These are phyloP conservation scores for Andricus curvator DNA, from an alignment of 2,888 invertebrate genomes.

Conservation along the genomic window DNA sequence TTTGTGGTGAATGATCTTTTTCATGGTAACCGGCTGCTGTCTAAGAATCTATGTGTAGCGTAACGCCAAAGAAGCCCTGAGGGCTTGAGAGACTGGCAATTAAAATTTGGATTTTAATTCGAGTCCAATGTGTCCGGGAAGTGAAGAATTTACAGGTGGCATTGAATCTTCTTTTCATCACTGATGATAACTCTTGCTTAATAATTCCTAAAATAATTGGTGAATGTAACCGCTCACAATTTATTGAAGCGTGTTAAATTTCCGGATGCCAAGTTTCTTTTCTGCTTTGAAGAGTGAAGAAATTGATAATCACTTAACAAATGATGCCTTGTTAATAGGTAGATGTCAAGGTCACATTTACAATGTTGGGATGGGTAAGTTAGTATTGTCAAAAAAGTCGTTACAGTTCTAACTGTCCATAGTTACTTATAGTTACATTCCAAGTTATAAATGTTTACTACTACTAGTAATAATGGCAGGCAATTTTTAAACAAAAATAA, in stretches of 20 bases:
- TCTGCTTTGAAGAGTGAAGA: neutral
- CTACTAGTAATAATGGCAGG: too few relatives aligned
- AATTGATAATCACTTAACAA: neutral
- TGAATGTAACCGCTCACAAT: neutral
- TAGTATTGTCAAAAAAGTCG: too few relatives aligned
- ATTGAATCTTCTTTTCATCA: slow-evolving; percentile 9
- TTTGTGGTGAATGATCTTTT: neutral
- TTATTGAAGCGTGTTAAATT: neutral
- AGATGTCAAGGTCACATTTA: neutral
- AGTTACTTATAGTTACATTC: too few relatives aligned
- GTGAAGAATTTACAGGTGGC: neutral
- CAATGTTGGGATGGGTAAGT: neutral
- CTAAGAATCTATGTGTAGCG: neutral
- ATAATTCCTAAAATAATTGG: neutral
- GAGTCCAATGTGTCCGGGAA: neutral
- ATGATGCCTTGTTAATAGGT: neutral
- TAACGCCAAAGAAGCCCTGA: neutral
- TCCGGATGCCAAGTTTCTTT: neutral
- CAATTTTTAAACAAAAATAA: too few relatives aligned
- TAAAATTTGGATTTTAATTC: slow-evolving; percentile 2
- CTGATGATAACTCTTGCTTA: neutral
- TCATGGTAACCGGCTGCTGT: neutral
- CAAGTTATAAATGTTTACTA: too few relatives aligned
- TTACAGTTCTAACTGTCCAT: too few relatives aligned
- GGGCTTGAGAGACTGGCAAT: neutral